Evolutionary conservation across 2,888 invertebrate genomes (phyloP), one percentile per base, ranked within the genome.

Genomic region (Drosophila leonis): DNA sequence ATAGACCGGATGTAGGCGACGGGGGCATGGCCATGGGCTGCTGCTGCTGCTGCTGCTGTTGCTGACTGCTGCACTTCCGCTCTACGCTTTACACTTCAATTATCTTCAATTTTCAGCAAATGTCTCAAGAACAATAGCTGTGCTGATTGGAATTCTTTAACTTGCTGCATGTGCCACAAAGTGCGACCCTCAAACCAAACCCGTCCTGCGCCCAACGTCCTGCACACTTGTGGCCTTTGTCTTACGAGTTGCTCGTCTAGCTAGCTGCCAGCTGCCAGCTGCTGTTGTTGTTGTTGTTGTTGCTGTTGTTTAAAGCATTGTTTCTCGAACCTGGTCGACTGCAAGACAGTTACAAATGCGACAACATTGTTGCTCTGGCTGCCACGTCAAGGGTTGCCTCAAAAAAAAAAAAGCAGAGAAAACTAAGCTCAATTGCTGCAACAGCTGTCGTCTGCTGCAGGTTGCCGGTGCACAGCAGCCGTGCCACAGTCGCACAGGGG

Each of bases 41-140:
- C 54, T 44, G 72, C 72, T 83, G 86, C 15, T 35, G 44, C 1
- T 54, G 37, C 2, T 46, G 68, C 60, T 69, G 70, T 27, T 81
- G 82, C 86, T 88, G 86, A 83, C 80, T 86, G 82, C 68, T 82
- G 85, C 89, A 87, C 81, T 88, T 90, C 88, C 90, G 88, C 67
- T 77, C 76, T 65, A 78, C 83, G 84, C 79, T 90, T 87, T 83
- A 85, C 89, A 88, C 89, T 90, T 90, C 89, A 90, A 90, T 90
- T 90, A 90, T 90, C 89, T 90, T 83, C 90, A 90, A 90, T 88
- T 89, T 90, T 80, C 83, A 72, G 81, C 80, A 79, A 90, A 89
- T 86, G 90, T 90, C 90, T 90, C 86, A 88, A 90, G 89, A 90
- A 90, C 89, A 90, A 90, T 90, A 75, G 81, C 77, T 75, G 72